Evolutionary conservation across 2,888 invertebrate genomes (phyloP).

Genomic region (Colletes collaris): DNA sequence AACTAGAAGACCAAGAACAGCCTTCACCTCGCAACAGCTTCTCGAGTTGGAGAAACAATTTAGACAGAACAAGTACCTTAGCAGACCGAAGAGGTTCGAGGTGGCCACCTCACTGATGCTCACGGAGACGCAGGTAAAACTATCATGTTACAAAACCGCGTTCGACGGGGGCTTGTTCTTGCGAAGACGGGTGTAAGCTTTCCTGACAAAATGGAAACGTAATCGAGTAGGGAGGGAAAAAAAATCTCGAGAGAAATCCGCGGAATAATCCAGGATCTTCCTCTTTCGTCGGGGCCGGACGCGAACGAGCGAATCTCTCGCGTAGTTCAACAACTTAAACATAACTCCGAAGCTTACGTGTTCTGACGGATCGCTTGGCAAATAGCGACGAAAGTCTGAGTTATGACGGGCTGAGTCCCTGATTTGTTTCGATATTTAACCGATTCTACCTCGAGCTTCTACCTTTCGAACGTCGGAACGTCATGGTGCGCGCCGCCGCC

Average conservation of each 20-base stretch:
- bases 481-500: not conserved
- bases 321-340: constrained; percentile 81
- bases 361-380: constrained; percentile 81
- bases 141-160: not conserved
- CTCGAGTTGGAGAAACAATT: constrained; percentile 99
- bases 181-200: not conserved
- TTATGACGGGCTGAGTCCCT: constrained; percentile 79
- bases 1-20: constrained; percentile 96
- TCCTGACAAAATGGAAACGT: constrained; percentile 8
- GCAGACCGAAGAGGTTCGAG: constrained; percentile 98
- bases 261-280: constrained; percentile 73
- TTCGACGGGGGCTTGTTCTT: not conserved
- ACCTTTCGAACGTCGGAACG: constrained; percentile 23
- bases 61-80: constrained; percentile 99
- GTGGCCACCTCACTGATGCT: constrained; percentile 98
- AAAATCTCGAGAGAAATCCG: constrained; percentile 66
- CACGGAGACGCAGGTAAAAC: constrained; percentile 97
- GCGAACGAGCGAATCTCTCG: constrained; percentile 61
- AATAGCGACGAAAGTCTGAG: constrained; percentile 80
- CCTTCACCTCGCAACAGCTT: constrained; percentile 98
- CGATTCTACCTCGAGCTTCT: constrained; percentile 70
- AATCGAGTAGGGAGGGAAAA: constrained; percentile 3
- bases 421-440: constrained; percentile 82
- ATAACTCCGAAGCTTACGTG: constrained; percentile 80
- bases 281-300: constrained; percentile 58